Conservation (phyloP, 2,888 invertebrate genomes). For the Morpho deidamia region DNA sequence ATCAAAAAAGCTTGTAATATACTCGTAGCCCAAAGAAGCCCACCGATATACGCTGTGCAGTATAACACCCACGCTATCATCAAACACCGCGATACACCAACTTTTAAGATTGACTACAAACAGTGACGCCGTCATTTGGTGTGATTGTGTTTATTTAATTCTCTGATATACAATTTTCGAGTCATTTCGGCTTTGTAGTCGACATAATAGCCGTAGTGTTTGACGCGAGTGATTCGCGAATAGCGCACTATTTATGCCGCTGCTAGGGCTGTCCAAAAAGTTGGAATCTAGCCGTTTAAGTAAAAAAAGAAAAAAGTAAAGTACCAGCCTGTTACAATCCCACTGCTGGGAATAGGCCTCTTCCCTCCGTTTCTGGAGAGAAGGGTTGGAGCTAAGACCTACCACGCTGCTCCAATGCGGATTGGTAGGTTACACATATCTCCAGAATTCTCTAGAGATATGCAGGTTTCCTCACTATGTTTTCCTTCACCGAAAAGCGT, state of each 20-base stretch:
- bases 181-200: slow-evolving; percentile 34
- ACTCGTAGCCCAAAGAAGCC: too few species aligned
- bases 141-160: slow-evolving; percentile 31
- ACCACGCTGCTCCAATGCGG: too few species aligned
- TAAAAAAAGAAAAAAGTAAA: too few species aligned
- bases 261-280: slow-evolving; percentile 13
- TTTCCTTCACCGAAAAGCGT: too few species aligned
- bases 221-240: slow-evolving; percentile 27
- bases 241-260: slow-evolving; percentile 16
- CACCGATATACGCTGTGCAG: background rate
- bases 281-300: background rate
- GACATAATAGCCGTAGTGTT: slow-evolving; percentile 27
- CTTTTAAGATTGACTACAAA: slow-evolving; percentile 24
- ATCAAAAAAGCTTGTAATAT: too few species aligned
- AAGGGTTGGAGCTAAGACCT: too few species aligned
- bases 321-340: too few species aligned
- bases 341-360: too few species aligned
- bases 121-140: slow-evolving; percentile 22
- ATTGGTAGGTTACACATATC: too few species aligned
- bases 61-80: slow-evolving; percentile 3
- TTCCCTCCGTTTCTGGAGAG: too few species aligned
- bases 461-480: too few species aligned
- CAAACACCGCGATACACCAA: slow-evolving; percentile 9
- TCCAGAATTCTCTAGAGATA: too few species aligned
- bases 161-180: slow-evolving; percentile 32